Conservation (phyloP, 2,797 vertebrate species). For the Poecilia wingei region DNA sequence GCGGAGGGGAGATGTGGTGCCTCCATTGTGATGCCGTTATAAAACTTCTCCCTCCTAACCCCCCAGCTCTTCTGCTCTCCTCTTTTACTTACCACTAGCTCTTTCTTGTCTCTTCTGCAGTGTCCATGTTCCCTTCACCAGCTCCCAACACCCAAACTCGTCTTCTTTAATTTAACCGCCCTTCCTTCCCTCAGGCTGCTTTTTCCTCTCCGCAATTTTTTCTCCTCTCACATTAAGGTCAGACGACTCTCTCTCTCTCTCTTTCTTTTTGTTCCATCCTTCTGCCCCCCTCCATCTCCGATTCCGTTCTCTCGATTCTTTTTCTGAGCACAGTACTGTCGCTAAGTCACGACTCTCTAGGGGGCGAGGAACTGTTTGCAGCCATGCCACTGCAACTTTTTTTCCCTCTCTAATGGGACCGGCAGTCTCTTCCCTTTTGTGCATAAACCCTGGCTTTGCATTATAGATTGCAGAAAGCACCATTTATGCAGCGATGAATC, state of each 20-base stretch:
- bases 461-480: constrained; percentile 58
- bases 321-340: constrained; percentile 61
- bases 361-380: constrained; percentile 62
- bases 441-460: constrained; percentile 61
- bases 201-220: constrained; percentile 29
- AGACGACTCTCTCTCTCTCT: constrained; percentile 37
- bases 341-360: constrained; percentile 55
- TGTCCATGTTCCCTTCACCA: constrained; percentile 21
- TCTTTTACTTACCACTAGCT: constrained; percentile 9
- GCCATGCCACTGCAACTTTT: constrained; percentile 64
- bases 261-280: constrained; percentile 21
- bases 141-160: constrained; percentile 29
- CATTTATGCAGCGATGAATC: constrained; percentile 41
- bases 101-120: constrained; percentile 26
- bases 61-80: constrained; percentile 28
- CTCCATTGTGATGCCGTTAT: constrained; percentile 68
- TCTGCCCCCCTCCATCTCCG: not conserved
- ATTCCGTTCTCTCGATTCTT: constrained; percentile 25
- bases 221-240: constrained; percentile 50
- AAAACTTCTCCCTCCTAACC: constrained; percentile 49
- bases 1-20: constrained; percentile 54
- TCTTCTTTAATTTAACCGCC: constrained; percentile 31
- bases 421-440: constrained; percentile 39
- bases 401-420: constrained; percentile 52
- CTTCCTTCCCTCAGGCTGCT: constrained; percentile 29